These are phyloP conservation scores for Silvanus unidentatus DNA, from an alignment of 2,888 invertebrate genomes.

Conservation along the genomic window DNA sequence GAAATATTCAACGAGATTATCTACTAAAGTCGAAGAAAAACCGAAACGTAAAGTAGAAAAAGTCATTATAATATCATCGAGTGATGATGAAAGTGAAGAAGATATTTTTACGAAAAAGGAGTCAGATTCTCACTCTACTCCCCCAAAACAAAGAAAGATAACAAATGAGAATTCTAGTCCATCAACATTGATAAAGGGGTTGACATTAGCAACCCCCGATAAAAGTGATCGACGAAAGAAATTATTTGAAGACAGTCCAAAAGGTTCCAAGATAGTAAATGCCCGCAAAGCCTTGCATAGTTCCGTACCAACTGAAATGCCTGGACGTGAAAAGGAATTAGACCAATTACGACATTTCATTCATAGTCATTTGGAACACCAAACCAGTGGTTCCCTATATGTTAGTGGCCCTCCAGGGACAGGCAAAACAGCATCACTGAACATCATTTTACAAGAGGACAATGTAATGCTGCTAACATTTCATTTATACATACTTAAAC, in stretches of 20 bases:
- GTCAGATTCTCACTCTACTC: slow-evolving; percentile 26
- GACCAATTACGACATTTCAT: slow-evolving; percentile 65
- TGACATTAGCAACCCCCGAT: slow-evolving; percentile 28
- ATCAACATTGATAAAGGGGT: slow-evolving; percentile 30
- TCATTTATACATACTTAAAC: slow-evolving; percentile 3
- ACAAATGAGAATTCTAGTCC: slow-evolving; percentile 28
- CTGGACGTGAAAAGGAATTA: slow-evolving; percentile 78
- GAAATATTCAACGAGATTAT: slow-evolving; percentile 11
- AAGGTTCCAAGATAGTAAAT: slow-evolving; percentile 18
- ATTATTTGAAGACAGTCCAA: background rate
- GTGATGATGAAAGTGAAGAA: background rate
- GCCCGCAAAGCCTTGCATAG: slow-evolving; percentile 43
- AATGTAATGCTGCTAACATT: slow-evolving; percentile 50
- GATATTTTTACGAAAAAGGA: slow-evolving; percentile 6
- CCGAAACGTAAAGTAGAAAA: slow-evolving; percentile 6
- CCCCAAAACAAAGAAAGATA: slow-evolving; percentile 39
- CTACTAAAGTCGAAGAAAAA: slow-evolving; percentile 4
- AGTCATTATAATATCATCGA: slow-evolving; percentile 5
- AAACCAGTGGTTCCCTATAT: slow-evolving; percentile 77
- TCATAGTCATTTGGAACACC: slow-evolving; percentile 55
- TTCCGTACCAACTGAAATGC: slow-evolving; percentile 44
- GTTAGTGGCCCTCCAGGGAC: slow-evolving; percentile 97
- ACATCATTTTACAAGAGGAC: slow-evolving; percentile 62
- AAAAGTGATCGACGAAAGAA: slow-evolving; percentile 5
- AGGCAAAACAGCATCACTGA: slow-evolving; percentile 88